phyloP scores from a whole-genome alignment of 2,888 invertebrate genomes.

The Salticus scenicus region DNA sequence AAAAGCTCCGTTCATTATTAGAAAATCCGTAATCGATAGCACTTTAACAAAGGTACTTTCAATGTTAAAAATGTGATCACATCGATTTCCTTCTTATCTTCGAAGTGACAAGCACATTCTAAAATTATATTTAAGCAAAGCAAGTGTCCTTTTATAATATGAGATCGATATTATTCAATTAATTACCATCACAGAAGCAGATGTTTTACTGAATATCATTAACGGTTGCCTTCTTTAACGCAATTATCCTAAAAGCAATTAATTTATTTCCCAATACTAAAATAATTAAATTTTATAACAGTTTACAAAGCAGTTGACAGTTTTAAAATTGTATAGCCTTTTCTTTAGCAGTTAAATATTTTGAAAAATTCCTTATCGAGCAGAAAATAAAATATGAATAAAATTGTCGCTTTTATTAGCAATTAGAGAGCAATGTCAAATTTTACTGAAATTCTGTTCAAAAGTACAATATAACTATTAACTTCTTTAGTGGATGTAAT shows the following conservation, averaged over 20 bases:
- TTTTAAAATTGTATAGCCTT: too few relatives aligned
- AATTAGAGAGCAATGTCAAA: too few relatives aligned
- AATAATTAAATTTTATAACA: too few relatives aligned
- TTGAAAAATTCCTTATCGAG: too few relatives aligned
- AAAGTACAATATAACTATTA: too few relatives aligned
- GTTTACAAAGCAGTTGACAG: too few relatives aligned
- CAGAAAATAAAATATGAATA: too few relatives aligned
- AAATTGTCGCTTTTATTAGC: too few relatives aligned
- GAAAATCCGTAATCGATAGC: background rate
- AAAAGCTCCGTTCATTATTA: background rate
- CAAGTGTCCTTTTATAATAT: background rate
- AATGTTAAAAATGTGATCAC: background rate
- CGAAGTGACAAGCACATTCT: background rate
- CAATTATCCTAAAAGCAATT: background rate
- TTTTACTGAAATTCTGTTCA: too few relatives aligned
- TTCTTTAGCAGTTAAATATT: too few relatives aligned
- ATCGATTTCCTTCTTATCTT: background rate
- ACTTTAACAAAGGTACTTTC: background rate
- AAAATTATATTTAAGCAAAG: background rate
- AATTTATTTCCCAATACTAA: background rate
- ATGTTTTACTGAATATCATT: background rate
- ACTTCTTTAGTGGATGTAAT: too few relatives aligned
- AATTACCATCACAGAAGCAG: background rate
- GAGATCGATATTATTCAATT: background rate
- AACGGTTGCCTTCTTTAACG: background rate